Conservation (phyloP, 2,797 vertebrate genomes). For the Sebastes flavidus region DNA sequence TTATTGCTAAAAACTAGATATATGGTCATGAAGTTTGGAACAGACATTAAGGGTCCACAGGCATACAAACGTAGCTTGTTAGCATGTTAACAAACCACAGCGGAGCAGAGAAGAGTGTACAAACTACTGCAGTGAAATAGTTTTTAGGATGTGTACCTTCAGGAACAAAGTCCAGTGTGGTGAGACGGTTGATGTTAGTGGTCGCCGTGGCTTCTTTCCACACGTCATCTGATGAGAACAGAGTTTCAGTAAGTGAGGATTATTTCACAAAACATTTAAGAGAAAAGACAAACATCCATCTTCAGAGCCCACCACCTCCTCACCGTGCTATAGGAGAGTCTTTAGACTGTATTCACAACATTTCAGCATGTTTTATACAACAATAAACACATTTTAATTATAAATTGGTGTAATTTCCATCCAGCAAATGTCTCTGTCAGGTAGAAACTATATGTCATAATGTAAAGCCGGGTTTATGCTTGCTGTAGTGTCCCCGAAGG, state of each 20-base stretch:
- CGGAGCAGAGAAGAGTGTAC: background rate
- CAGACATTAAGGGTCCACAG: background rate
- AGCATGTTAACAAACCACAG: background rate
- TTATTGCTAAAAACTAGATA: background rate
- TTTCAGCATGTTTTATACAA: no score
- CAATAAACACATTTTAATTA: no score
- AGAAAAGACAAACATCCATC: background rate
- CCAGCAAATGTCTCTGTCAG: no score
- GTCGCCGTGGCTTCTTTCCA: conserved; percentile 22
- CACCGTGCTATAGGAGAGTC: no score
- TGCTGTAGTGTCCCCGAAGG: no score
- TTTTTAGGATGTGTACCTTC: conserved; percentile 50
- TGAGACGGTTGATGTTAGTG: conserved; percentile 65
- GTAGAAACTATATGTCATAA: background rate
- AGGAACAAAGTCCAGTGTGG: conserved; percentile 49
- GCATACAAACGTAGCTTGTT: no score
- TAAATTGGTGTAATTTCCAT: no score
- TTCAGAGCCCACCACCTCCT: no score
- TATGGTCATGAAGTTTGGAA: background rate
- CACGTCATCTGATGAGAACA: conserved; percentile 47
- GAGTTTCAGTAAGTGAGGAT: background rate
- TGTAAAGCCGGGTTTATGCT: background rate
- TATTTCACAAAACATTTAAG: background rate
- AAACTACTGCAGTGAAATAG: background rate
- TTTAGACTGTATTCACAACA: no score